phyloP scores from a whole-genome alignment of 2,888 invertebrate genomes.

The Pimpla rufipes region DNA sequence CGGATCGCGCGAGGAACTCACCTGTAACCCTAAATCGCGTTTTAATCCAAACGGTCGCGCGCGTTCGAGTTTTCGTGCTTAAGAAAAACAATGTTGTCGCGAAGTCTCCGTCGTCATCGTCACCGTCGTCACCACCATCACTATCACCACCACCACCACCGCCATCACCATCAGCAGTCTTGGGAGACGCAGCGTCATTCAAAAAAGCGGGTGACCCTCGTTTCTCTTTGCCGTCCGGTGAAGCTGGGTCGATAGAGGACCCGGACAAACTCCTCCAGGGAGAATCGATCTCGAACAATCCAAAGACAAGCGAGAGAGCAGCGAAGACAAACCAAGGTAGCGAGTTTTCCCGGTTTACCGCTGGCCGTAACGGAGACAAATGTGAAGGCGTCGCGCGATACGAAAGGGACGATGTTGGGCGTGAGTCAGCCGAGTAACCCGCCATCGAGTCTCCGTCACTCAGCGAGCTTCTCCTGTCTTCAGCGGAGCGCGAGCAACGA shows the following conservation, averaged over 20 bases:
- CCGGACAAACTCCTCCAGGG: neutral
- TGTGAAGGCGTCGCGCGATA: slow-evolving; percentile 53
- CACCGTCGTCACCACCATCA: slow-evolving; percentile 41
- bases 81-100: slow-evolving; percentile 61
- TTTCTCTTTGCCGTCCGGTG: neutral
- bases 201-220: slow-evolving; percentile 40
- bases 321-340: neutral
- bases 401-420: slow-evolving; percentile 80
- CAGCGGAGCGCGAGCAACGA: slow-evolving; percentile 82
- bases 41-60: slow-evolving; percentile 10
- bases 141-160: slow-evolving; percentile 37
- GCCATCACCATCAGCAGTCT: slow-evolving; percentile 51
- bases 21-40: slow-evolving; percentile 29
- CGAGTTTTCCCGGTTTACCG: neutral
- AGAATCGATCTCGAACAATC: slow-evolving; percentile 1
- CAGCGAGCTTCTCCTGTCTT: slow-evolving; percentile 86
- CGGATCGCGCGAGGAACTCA: slow-evolving; percentile 58
- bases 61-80: slow-evolving; percentile 53
- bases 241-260: slow-evolving; percentile 34
- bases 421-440: slow-evolving; percentile 84
- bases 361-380: slow-evolving; percentile 47
- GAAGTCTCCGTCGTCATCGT: slow-evolving; percentile 40
- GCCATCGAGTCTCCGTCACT: slow-evolving; percentile 85
- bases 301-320: neutral
- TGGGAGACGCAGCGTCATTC: slow-evolving; percentile 54